These are phyloP conservation scores for Pseudoips prasinana DNA, from an alignment of 2,888 invertebrate genomes.

Conservation along the genomic window DNA sequence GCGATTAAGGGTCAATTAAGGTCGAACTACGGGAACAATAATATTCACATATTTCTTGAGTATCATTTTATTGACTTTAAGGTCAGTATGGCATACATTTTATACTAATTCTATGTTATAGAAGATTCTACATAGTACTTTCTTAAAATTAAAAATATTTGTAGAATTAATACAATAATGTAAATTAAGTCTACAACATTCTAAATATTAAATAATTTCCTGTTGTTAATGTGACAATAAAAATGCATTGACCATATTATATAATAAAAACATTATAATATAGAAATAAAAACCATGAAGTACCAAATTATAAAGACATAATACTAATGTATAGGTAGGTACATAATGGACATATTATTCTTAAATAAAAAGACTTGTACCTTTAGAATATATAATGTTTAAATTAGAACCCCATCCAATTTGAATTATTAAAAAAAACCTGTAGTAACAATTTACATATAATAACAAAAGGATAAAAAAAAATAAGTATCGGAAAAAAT, in stretches of 20 bases:
- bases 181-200: conserved; percentile 19
- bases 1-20: too few species aligned
- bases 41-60: conserved; percentile 27
- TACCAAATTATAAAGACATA: too few species aligned
- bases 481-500: too few species aligned
- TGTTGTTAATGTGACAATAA: conserved; percentile 18
- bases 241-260: conserved; percentile 23
- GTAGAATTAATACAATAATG: conserved; percentile 21
- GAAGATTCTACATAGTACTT: conserved; percentile 25
- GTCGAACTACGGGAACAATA: too few species aligned
- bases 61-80: conserved; percentile 53
- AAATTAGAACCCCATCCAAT: too few species aligned
- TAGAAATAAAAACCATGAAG: conserved; percentile 2
- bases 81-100: conserved; percentile 58
- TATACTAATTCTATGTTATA: conserved; percentile 43
- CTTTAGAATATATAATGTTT: too few species aligned
- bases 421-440: too few species aligned
- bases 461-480: too few species aligned
- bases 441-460: too few species aligned
- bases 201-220: conserved; percentile 14
- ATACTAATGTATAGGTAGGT: too few species aligned
- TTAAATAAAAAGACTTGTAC: too few species aligned
- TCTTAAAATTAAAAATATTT: conserved; percentile 17
- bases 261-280: conserved; percentile 12
- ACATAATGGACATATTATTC: too few species aligned